Evolutionary conservation across 2,797 vertebrate species (phyloP).

Genomic region (Muraenolepis orangiensis): DNA sequence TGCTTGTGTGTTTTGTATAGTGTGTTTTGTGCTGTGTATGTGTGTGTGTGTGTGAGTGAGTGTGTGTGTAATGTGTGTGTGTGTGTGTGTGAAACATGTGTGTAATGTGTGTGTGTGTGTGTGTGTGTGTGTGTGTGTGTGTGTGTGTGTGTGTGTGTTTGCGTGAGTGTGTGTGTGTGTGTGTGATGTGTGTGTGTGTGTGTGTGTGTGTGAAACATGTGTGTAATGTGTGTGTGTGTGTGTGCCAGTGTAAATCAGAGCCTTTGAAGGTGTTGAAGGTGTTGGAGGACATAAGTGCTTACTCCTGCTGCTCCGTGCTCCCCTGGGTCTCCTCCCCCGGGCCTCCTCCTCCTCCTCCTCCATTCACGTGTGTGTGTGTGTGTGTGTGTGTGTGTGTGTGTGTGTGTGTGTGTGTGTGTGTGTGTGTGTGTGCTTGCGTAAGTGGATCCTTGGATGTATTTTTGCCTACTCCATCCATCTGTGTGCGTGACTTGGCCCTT

Average conservation of each 20-base stretch:
- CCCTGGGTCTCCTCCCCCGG: conserved; percentile 36
- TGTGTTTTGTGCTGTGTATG: too few relatives aligned
- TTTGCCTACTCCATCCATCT: not conserved
- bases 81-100: too few relatives aligned
- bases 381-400: conserved; percentile 16
- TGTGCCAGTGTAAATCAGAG: conserved; percentile 40
- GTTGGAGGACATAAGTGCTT: conserved; percentile 50
- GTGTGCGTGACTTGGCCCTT: conserved; percentile 17
- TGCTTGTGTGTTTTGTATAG: conserved; percentile 7
- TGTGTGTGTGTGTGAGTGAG: not conserved
- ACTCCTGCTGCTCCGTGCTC: conserved; percentile 44
- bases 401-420: conserved; percentile 31
- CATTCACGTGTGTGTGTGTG: conserved; percentile 27
- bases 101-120: too few relatives aligned
- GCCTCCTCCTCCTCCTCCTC: conserved; percentile 25
- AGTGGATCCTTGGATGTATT: not conserved
- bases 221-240: not conserved
- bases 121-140: too few relatives aligned
- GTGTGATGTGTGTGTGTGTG: not conserved
- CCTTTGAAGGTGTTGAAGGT: conserved; percentile 29
- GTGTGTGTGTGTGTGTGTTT: conserved; percentile 10
- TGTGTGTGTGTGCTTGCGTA: conserved; percentile 18
- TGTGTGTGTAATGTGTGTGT: too few relatives aligned
- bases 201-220: conserved; percentile 6
- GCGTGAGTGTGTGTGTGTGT: conserved; percentile 12